phyloP scores from a whole-genome alignment of 1,140 invertebrate species.

The Nymphalis io region DNA sequence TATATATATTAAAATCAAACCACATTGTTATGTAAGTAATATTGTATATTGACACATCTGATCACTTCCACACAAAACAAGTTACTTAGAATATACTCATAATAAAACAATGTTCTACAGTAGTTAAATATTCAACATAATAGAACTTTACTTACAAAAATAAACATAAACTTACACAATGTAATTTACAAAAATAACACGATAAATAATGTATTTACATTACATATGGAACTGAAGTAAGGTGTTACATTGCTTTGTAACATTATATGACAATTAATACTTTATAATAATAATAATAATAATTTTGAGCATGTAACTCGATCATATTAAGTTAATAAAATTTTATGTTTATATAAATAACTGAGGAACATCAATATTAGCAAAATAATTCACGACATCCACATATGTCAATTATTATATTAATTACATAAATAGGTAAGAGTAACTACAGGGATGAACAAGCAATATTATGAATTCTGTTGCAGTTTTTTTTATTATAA shows the following conservation, averaged over 20 bases:
- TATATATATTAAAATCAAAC: conserved; percentile 53
- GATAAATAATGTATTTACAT: conserved; percentile 74
- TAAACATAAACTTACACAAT: conserved; percentile 62
- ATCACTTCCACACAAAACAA: conserved; percentile 77
- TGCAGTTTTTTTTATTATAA: conserved; percentile 39
- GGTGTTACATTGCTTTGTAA: not conserved
- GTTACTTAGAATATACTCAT: conserved; percentile 72
- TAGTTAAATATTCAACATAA: conserved; percentile 74
- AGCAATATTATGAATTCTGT: conserved; percentile 41
- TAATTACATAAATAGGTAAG: conserved; percentile 47
- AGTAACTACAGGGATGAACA: conserved; percentile 41
- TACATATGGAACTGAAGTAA: conserved; percentile 36
- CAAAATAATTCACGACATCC: conserved; percentile 52
- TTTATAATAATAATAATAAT: conserved; percentile 20
- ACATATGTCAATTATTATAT: conserved; percentile 49
- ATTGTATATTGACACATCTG: conserved; percentile 77
- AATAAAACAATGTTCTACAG: conserved; percentile 74
- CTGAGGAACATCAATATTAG: conserved; percentile 55
- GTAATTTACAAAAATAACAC: conserved; percentile 52
- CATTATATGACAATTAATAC: conserved; percentile 19
- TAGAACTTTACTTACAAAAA: conserved; percentile 70
- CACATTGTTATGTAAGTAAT: conserved; percentile 65
- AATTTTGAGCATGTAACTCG: conserved; percentile 36
- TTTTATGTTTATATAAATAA: conserved; percentile 40
- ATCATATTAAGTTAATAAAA: conserved; percentile 28